phyloP scores from a whole-genome alignment of 1,140 invertebrate genomes.

The Diachasmimorpha longicaudata region DNA sequence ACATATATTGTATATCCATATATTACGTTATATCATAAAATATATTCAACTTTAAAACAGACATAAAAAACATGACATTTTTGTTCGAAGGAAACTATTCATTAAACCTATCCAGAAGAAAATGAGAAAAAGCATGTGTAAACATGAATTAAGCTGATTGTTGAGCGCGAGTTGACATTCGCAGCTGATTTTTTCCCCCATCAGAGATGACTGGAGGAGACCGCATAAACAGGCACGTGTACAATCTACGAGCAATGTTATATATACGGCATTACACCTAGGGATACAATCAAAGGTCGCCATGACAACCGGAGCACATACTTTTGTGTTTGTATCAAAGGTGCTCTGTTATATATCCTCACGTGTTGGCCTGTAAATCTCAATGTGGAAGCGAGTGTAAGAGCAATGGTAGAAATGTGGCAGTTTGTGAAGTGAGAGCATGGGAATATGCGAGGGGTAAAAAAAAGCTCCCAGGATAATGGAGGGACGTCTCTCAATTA shows the following conservation, averaged over 20 bases:
- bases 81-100: too few species aligned
- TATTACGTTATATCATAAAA: too few species aligned
- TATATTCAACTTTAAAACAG: too few species aligned
- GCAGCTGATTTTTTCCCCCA: not conserved
- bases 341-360: not conserved
- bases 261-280: conserved; percentile 10
- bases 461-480: conserved; percentile 19
- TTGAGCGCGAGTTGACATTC: not conserved
- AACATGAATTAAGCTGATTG: too few species aligned
- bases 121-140: too few species aligned
- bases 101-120: too few species aligned
- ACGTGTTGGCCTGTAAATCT: not conserved
- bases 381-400: not conserved
- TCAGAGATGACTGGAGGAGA: not conserved
- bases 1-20: too few species aligned
- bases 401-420: not conserved
- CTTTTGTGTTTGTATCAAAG: not conserved
- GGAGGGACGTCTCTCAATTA: conserved; percentile 32
- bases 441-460: not conserved
- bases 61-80: too few species aligned
- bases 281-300: conserved; percentile 54
- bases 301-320: conserved; percentile 45
- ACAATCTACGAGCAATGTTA: not conserved
- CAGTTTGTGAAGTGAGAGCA: not conserved
- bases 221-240: conserved; percentile 25